phyloP scores from a whole-genome alignment of 2,113 vertebrate species.

The Rhea pennata region DNA sequence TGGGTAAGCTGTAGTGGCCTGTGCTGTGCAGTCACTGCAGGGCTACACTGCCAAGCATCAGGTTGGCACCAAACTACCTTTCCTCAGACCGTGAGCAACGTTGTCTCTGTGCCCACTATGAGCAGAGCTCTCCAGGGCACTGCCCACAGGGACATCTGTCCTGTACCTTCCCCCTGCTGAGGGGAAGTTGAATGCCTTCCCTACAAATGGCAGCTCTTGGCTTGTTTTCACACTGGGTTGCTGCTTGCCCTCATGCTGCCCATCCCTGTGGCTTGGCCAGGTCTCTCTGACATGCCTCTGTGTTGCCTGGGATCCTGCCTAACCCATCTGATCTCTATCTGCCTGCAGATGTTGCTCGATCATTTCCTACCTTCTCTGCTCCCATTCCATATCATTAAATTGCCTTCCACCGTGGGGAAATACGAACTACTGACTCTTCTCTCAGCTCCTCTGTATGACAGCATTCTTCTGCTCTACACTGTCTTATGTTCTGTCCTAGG shows the following conservation, averaged over 20 bases:
- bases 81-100: background rate
- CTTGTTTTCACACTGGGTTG: too few relatives aligned
- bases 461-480: too few relatives aligned
- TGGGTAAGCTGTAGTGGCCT: background rate
- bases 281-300: background rate
- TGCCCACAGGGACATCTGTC: background rate
- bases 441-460: too few relatives aligned
- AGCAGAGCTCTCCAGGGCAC: background rate
- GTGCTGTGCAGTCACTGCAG: accelerated
- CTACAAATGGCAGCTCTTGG: background rate
- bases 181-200: accelerated
- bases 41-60: background rate
- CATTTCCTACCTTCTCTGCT: background rate
- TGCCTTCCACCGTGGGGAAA: too few relatives aligned
- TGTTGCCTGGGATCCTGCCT: background rate
- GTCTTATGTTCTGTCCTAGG: too few relatives aligned
- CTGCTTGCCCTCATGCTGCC: background rate
- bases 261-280: background rate
- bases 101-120: background rate
- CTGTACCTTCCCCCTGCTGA: background rate
- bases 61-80: background rate
- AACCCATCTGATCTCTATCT: background rate
- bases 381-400: background rate
- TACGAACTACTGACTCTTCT: too few relatives aligned
- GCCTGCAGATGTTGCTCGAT: too few relatives aligned